Evolutionary conservation across 2,113 vertebrate genomes (phyloP), one percentile per base, ranked within the genome.

Genomic region (Nycticryphes semicollaris): DNA sequence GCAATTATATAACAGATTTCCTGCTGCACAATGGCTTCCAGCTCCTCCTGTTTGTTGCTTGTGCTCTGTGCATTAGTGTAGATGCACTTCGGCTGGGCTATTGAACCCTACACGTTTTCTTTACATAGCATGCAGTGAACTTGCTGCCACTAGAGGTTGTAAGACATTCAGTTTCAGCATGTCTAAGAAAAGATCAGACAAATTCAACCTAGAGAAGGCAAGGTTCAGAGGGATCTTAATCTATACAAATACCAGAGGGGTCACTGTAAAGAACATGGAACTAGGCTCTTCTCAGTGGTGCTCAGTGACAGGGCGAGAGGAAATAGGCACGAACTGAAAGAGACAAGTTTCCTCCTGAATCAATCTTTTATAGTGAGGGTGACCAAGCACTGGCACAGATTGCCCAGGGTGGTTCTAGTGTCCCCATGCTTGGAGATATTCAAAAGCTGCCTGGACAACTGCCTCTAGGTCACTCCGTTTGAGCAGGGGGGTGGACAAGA

Each of bases 121-220:
- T 82, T 16, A 60, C 13, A 22, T 2, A 37, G 33, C 0, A 0
- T 5, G 4, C 12, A 70, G 51, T 14, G n/a, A 72, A 43, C 8
- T 5, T 66, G 37, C 30, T 74, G 64, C 10, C 20, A 63, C 4
- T 22, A 48, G 14, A 78, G 28, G 31, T 1, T 48, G 39, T 39
- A 91, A 75, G 31, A 39, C 27, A 62, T 3, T 37, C 7, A 59
- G 31, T 24, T 43, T n/a, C 20, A 66, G 10, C 3, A 13, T 1
- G 1, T 75, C 64, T 78, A 70, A 87, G n/a, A 76, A 68, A 5
- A 5, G 12, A 86, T 24, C 4, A 6, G 50, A 80, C 2, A 24
- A 84, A 62, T 48, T 70, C 59, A 87, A 12, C 33, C 35, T 30
- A 43, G 19, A 74, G 48, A 60, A 80, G 6, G 7, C 10, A 67